phyloP scores from a whole-genome alignment of 1,140 invertebrate species.

The Halictus rubicundus region DNA sequence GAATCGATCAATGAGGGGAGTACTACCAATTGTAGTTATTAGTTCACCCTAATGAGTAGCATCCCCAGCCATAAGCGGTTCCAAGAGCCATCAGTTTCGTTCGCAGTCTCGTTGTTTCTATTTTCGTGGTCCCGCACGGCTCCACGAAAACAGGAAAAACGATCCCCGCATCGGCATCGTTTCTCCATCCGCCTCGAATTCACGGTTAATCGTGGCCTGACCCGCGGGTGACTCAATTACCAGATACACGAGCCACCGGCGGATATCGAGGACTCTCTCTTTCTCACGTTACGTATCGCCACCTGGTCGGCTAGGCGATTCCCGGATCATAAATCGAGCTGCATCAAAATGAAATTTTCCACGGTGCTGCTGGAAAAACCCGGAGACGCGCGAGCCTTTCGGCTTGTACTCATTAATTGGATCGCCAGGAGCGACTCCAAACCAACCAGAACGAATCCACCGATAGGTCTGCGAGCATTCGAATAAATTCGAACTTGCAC shows the following conservation, averaged over 20 bases:
- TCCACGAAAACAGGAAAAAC: neutral
- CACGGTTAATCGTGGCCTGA: neutral
- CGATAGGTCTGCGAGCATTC: too few species aligned
- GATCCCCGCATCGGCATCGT: neutral
- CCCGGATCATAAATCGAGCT: slow-evolving; percentile 36
- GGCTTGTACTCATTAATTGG: slow-evolving; percentile 26
- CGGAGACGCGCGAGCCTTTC: slow-evolving; percentile 16
- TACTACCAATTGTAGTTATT: too few species aligned
- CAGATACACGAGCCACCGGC: too few species aligned
- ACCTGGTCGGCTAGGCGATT: neutral
- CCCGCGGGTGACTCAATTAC: slow-evolving; percentile 27
- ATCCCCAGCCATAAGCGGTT: too few species aligned
- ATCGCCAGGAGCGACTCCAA: slow-evolving; percentile 32
- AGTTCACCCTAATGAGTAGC: too few species aligned
- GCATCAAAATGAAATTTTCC: slow-evolving; percentile 50
- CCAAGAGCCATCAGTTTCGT: too few species aligned
- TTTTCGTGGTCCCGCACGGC: too few species aligned
- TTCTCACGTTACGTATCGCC: slow-evolving; percentile 46
- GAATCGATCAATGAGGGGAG: too few species aligned
- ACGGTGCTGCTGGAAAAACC: slow-evolving; percentile 7
- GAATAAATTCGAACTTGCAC: too few species aligned
- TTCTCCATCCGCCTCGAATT: neutral
- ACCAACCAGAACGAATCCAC: neutral
- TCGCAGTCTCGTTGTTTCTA: neutral
- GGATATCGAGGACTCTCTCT: slow-evolving; percentile 42